A percentile compares a stretch with the other conserved stretches of the same genome.
These are phyloP conservation scores for Dilophus febrilis DNA, from an alignment of 2,888 invertebrate genomes.

Conservation along the genomic window DNA sequence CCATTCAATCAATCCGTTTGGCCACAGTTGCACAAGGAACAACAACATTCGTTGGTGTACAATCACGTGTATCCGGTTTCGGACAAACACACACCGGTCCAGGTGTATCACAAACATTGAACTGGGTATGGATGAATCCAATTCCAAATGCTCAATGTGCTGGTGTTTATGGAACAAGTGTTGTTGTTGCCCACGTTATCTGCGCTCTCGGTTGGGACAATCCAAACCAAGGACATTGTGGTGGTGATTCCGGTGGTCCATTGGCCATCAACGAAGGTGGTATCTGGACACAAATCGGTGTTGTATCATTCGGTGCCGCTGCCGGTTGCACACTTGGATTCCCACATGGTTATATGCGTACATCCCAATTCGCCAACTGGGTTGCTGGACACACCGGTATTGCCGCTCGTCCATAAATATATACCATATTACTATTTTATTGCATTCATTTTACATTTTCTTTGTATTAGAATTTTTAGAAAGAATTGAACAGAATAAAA, in stretches of 20 bases:
- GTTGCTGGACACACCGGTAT: neutral
- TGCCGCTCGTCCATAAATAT: neutral
- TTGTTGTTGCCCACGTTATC: neutral
- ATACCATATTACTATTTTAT: no score
- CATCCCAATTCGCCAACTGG: neutral
- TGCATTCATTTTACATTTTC: no score
- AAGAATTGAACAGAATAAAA: no score
- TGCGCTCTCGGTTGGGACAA: neutral
- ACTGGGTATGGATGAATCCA: neutral
- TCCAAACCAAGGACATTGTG: neutral
- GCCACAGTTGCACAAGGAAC: neutral
- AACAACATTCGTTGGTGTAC: neutral
- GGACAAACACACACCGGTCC: neutral
- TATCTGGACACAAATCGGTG: neutral
- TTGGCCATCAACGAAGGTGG: neutral
- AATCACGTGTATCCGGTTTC: slow-evolving; percentile 1
- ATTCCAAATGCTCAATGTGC: neutral
- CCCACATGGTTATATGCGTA: slow-evolving; percentile 1
- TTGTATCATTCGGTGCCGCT: neutral
- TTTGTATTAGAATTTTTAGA: no score
- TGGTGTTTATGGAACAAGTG: neutral
- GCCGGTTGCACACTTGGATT: neutral
- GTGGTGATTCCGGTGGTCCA: slow-evolving; percentile 3
- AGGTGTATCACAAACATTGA: neutral
- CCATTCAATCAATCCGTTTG: neutral